Evolutionary conservation across 2,113 vertebrate genomes (phyloP).

Genomic region (Nothoprocta pentlandii): DNA sequence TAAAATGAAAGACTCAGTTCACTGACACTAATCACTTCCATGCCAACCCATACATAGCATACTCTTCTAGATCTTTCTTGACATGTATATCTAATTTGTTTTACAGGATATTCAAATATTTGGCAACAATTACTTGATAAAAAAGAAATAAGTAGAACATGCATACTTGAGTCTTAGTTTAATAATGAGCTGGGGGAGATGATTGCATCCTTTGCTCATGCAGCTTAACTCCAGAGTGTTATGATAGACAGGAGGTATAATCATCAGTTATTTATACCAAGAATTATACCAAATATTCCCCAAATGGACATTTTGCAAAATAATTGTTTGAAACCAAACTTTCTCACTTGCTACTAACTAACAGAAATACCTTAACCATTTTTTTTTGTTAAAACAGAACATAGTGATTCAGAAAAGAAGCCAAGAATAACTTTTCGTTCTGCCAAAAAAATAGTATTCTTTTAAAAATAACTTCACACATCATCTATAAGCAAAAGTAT

Average conservation of each 20-base stretch:
- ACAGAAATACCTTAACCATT: not conserved
- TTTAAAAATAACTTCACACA: not conserved
- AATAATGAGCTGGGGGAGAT: not conserved
- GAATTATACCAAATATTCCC: not conserved
- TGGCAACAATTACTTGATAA: conserved; percentile 1
- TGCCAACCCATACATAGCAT: not conserved
- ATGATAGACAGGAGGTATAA: not conserved
- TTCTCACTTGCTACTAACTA: not conserved
- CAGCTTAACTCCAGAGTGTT: not conserved
- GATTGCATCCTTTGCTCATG: not conserved
- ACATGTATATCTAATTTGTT: not conserved
- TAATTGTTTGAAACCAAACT: not conserved
- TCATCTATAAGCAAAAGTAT: not conserved
- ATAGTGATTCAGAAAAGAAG: not conserved
- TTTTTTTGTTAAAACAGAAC: not conserved
- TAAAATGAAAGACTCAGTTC: not conserved
- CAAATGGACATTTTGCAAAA: not conserved
- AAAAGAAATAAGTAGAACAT: not conserved
- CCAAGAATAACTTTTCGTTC: not conserved
- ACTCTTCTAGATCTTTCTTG: not conserved
- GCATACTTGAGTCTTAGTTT: not conserved
- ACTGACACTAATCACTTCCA: not conserved
- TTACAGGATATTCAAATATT: not conserved
- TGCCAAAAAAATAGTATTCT: accelerated
- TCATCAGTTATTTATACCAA: not conserved